A percentile compares a stretch with the other conserved stretches of the same genome.
Conservation (phyloP, 2,797 vertebrate genomes). For the Nyctalus aviator region DNA sequence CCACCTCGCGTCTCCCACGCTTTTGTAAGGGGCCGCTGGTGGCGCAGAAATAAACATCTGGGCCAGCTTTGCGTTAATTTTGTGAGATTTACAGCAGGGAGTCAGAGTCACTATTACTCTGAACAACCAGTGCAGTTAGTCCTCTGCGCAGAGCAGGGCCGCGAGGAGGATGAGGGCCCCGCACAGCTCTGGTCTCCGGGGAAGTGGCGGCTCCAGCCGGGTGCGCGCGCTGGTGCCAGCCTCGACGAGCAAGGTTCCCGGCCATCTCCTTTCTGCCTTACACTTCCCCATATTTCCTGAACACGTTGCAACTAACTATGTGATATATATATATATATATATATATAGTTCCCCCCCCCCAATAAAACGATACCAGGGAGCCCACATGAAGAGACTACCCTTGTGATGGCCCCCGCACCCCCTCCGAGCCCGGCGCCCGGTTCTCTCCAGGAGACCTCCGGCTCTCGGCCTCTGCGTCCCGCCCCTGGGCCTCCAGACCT, state of each 20-base stretch:
- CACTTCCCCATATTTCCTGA: not conserved
- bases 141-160: not conserved
- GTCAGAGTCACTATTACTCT: not conserved
- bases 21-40: not conserved
- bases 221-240: accelerated
- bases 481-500: not conserved
- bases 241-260: accelerated
- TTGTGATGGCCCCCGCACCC: accelerated
- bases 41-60: not conserved
- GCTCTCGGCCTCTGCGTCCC: no score
- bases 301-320: not conserved
- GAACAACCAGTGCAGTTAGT: not conserved
- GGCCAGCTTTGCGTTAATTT: not conserved
- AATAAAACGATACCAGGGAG: not conserved
- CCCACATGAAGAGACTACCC: not conserved
- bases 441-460: not conserved
- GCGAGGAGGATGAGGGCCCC: not conserved
- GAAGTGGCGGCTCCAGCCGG: no score
- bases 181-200: accelerated
- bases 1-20: not conserved
- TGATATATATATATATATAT: no score
- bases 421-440: not conserved
- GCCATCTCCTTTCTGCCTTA: not conserved
- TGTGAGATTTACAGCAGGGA: not conserved
- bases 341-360: not conserved